A percentile compares a stretch with the other conserved stretches of the same genome.
Evolutionary conservation across 2,797 vertebrate species (phyloP).

Genomic region (Mus spretus): DNA sequence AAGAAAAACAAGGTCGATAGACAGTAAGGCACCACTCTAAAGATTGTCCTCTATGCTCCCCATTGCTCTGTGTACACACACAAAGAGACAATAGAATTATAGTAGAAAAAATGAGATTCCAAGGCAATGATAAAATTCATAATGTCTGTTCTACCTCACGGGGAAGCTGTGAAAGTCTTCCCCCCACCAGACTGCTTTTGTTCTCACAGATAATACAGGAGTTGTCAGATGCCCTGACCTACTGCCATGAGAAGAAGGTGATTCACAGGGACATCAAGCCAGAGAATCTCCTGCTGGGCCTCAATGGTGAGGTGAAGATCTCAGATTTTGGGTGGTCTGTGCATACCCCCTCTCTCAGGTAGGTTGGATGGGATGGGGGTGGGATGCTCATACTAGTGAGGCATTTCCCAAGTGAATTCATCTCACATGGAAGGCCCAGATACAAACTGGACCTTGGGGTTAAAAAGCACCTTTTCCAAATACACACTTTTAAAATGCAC

Average conservation of each 20-base stretch:
- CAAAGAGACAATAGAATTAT: not conserved
- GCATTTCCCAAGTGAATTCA: not conserved
- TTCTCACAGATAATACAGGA: conserved; percentile 94
- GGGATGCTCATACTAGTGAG: not conserved
- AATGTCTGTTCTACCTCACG: not conserved
- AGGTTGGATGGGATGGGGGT: not conserved
- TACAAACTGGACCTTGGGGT: not conserved
- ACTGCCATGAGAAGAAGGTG: conserved; percentile 94
- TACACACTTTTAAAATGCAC: not conserved
- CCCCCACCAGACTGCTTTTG: not conserved
- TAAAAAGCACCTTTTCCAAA: not conserved
- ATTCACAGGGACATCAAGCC: conserved; percentile 97
- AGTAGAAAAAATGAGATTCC: not conserved
- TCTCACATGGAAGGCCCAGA: not conserved
- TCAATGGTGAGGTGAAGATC: conserved; percentile 94
- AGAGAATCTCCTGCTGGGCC: conserved; percentile 95
- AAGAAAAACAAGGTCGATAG: not conserved
- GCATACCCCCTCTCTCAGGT: conserved; percentile 95
- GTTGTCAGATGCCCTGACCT: conserved; percentile 93
- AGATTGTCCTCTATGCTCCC: not conserved
- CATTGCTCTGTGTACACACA: too few relatives aligned
- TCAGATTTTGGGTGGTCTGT: conserved; percentile 98
- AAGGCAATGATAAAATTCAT: not conserved
- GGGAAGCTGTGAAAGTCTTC: not conserved
- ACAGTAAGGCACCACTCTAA: not conserved